These are phyloP conservation scores for Actias luna DNA, from an alignment of 2,888 invertebrate genomes.

Conservation along the genomic window DNA sequence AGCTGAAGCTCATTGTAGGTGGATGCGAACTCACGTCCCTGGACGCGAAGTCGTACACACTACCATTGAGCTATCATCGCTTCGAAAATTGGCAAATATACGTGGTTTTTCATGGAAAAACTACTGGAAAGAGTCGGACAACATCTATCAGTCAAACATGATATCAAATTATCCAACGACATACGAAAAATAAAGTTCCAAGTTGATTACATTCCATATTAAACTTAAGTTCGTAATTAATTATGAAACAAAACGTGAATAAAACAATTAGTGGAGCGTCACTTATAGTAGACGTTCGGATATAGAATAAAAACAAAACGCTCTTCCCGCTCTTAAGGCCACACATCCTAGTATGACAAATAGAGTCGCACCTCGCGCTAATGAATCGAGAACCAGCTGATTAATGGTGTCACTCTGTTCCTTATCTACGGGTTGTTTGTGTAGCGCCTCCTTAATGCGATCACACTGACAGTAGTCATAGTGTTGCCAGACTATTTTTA, in stretches of 20 bases:
- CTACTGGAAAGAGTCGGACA: too few species aligned
- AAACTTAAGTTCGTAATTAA: neutral
- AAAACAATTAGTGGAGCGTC: neutral
- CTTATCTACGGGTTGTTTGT: conserved; percentile 60
- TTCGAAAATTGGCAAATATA: too few species aligned
- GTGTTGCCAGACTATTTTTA: conserved; percentile 1
- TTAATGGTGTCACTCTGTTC: conserved; percentile 68
- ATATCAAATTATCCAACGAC: too few species aligned
- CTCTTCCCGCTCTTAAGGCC: conserved; percentile 40
- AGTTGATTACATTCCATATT: neutral
- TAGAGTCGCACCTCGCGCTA: conserved; percentile 59
- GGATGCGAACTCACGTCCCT: too few species aligned
- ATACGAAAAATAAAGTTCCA: too few species aligned
- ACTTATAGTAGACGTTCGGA: neutral
- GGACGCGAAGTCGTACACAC: too few species aligned
- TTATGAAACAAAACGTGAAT: neutral
- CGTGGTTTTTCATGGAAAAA: too few species aligned
- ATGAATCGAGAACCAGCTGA: conserved; percentile 73
- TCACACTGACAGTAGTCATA: conserved; percentile 47
- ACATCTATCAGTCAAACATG: too few species aligned
- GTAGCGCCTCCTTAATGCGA: conserved; percentile 71
- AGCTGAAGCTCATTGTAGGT: too few species aligned
- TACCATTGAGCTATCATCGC: too few species aligned
- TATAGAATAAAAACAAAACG: conserved; percentile 31
- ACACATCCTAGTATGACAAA: conserved; percentile 67